Base-by-base conservation (phyloP, 2,888 invertebrate species). In the Schrankia costaestrigalis region DNA sequence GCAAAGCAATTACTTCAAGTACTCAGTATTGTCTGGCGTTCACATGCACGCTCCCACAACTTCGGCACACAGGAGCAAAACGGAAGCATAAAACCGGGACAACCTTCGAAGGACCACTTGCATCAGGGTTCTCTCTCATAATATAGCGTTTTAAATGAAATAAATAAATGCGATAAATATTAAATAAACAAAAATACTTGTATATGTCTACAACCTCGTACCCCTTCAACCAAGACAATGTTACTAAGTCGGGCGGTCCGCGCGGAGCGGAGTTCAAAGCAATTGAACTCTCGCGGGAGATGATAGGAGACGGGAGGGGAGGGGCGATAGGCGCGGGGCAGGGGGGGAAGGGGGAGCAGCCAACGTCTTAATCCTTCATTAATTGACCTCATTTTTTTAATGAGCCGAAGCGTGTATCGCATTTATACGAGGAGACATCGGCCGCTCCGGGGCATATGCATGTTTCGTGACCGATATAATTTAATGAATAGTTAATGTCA, bases 21-120 rank as follows among this genome's bases (percentile, higher is more conserved):
- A 59, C 71, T 69, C 71, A 72, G 71, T 65, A 66, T 61, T 70
- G 63, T 64, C 61, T 70, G 61, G 63, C 65, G 66, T 56, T 51
- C 61, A 61, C 82, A 81, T 80, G 83, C 85, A 87, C 88, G 87
- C 87, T 83, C 68, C 72, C 69, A 64, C 56, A 57, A 52, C 61
- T 64, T 55, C 61, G 67, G 65, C 66, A 68, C 64, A 61, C 71
- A 48, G 76, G 82, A 83, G 74, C 80, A 76, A 70, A 73, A 74
- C 87, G 89, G 90, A 86, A 85, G 81, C 80, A 81, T 82, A 85
- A 88, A 88, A 85, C 88, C 88, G 88, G 89, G 89, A 89, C 89
- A 89, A 89, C 89, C 89, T 87, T 89, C 84, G 86, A 86, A 81
- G 87, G 86, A 84, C 82, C 80, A 78, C 82, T 76, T 77, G 77